Percentiles rank a stretch among this genome's conserved stretches.
Evolutionary conservation across 2,113 vertebrate species (phyloP).

Genomic region (Poecile atricapillus): DNA sequence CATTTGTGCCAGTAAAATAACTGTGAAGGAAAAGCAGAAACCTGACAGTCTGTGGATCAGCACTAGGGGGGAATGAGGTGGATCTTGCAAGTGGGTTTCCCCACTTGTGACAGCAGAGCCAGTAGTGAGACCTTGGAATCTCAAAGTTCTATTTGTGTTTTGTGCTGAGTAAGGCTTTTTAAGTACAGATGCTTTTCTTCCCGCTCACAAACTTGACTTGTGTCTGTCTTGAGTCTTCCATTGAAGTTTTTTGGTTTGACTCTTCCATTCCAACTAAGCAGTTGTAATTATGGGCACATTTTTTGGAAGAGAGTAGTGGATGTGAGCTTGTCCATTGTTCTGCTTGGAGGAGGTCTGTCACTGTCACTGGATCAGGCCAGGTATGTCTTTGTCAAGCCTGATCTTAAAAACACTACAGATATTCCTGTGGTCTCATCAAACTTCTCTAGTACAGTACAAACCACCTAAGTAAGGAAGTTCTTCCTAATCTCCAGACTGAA

Average conservation of each 20-base stretch:
- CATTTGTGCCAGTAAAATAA: not conserved
- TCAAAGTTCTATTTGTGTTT: not conserved
- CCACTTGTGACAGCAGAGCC: not conserved
- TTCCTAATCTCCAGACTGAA: not conserved
- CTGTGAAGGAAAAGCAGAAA: not conserved
- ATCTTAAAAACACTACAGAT: not conserved
- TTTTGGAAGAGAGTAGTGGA: not conserved
- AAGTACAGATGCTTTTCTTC: not conserved
- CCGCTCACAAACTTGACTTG: not conserved
- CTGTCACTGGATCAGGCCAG: not conserved
- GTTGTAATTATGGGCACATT: not conserved
- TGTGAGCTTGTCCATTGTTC: not conserved
- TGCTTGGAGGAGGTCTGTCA: not conserved
- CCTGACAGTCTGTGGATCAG: not conserved
- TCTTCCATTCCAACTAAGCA: not conserved
- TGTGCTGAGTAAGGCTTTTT: not conserved
- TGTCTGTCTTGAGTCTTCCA: not conserved
- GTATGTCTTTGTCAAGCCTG: not conserved
- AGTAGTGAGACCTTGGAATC: not conserved
- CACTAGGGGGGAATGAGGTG: not conserved
- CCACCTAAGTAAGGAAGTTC: not conserved
- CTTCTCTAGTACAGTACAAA: not conserved
- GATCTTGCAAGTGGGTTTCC: not conserved
- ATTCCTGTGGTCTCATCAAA: not conserved
- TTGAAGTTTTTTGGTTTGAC: not conserved